Evolutionary conservation across 2,888 invertebrate species (phyloP), one percentile per base, ranked within the genome.

Genomic region (Nephrotoma guestfalica): DNA sequence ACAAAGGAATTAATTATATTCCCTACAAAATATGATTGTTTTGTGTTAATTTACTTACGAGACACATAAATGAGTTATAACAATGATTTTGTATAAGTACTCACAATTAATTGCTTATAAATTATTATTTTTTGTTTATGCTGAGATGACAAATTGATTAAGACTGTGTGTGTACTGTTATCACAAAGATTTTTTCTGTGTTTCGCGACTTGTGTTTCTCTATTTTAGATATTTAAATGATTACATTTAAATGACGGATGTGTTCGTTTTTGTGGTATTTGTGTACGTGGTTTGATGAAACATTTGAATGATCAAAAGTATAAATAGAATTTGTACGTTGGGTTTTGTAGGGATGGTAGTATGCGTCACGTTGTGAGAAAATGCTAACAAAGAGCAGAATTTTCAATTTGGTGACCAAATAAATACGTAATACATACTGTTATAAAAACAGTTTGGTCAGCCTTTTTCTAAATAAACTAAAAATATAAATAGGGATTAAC

Each of bases 401-500:
- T 15, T 11, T 1, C 51, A 15, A 15, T 57, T 15, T 57, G 6
- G 51, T 15, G 15, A 18, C 15, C 15, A 57, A 57, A 57, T 15
- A 15, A 15, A 6, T 57, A 30, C 30, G 30, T 13, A 47, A 47
- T 47, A 47, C 13, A 47, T 47, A 47, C 13, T 6, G 9, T 1
- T 47, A 13, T 47, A 47, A 47, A 13, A 13, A 47, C 4, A 47
- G 9, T 47, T 47, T 47, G 47, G 13, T 47, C 47, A 13, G 43
- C 0, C 6, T 43, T 6, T 43, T 4, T 43, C 6, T 3, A 4
- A 43, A 9, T 43, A 43, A 43, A 43, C 43, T 43, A 6, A 43
- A 13, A 47, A 13, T 47, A 13, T 13, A 83, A 18, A 83, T 18
- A 83, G 3, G 11, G 4, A 18, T 30, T 13, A 86, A 92, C 93